These are phyloP conservation scores for Spicauda simplicius DNA, from an alignment of 2,888 invertebrate genomes.

Conservation along the genomic window DNA sequence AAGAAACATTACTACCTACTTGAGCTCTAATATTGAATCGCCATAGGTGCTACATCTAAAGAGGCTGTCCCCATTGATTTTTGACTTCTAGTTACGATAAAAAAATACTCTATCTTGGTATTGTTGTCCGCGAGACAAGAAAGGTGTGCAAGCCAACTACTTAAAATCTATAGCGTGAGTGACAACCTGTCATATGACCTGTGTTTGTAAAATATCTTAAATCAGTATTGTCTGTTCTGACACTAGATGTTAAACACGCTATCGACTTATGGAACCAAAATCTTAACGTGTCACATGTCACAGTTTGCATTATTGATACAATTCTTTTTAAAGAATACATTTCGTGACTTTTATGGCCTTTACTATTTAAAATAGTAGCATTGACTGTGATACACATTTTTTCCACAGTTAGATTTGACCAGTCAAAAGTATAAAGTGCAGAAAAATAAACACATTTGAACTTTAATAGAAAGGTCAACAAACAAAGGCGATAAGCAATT, in stretches of 20 bases:
- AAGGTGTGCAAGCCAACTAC: not conserved
- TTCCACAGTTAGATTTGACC: not conserved
- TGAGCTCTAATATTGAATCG: not conserved
- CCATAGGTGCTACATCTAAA: not conserved
- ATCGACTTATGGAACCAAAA: constrained; percentile 25
- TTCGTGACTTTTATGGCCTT: constrained; percentile 29
- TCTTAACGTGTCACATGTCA: constrained; percentile 28
- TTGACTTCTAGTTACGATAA: not conserved
- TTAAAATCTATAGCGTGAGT: constrained; percentile 2
- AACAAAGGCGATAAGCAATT: no score
- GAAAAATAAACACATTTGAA: not conserved
- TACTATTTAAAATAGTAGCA: not conserved
- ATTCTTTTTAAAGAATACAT: constrained; percentile 11
- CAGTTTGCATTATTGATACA: constrained; percentile 13
- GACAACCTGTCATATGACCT: constrained; percentile 17
- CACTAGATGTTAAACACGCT: constrained; percentile 16
- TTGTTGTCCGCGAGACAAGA: constrained; percentile 4
- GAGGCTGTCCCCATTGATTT: not conserved
- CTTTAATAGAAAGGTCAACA: not conserved
- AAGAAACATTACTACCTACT: no score
- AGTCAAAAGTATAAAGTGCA: not conserved
- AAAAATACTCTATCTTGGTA: not conserved
- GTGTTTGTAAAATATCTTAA: constrained; percentile 21
- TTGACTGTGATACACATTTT: not conserved
- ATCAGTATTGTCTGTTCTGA: constrained; percentile 21